phyloP scores from a whole-genome alignment of 2,797 vertebrate genomes.

The Carcharodon carcharias region DNA sequence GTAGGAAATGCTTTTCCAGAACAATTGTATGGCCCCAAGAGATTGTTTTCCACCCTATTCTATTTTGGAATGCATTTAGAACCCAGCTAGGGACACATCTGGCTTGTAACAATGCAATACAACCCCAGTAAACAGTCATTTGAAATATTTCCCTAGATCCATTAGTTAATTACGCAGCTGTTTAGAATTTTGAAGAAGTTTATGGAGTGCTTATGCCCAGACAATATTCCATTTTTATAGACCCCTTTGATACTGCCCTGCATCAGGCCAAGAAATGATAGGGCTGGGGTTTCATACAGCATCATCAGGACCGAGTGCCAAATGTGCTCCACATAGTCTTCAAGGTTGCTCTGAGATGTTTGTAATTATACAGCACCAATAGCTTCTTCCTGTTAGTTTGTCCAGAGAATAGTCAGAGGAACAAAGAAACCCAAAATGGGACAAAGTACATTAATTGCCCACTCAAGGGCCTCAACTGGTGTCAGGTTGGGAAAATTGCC shows the following conservation, averaged over 20 bases:
- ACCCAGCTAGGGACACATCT: neutral
- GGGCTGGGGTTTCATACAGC: neutral
- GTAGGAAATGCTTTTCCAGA: neutral
- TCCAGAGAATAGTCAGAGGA: neutral
- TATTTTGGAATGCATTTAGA: neutral
- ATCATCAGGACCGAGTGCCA: neutral
- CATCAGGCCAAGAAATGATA: neutral
- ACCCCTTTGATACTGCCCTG: neutral
- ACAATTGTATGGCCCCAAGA: neutral
- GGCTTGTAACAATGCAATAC: neutral
- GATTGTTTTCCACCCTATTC: neutral
- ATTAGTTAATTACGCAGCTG: neutral
- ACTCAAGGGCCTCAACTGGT: neutral
- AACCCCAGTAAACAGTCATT: conserved; percentile 10
- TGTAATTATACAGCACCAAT: neutral
- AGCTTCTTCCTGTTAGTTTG: neutral
- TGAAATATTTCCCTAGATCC: conserved; percentile 25
- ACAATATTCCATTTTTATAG: neutral
- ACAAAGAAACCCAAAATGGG: neutral
- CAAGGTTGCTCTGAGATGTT: neutral
- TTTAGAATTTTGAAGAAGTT: conserved; percentile 6
- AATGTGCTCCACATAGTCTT: neutral
- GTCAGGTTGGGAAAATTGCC: neutral
- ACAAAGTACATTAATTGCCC: neutral
- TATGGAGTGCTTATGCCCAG: neutral